These are phyloP conservation scores for Stegastes partitus DNA, from an alignment of 2,113 vertebrate genomes.

Conservation along the genomic window DNA sequence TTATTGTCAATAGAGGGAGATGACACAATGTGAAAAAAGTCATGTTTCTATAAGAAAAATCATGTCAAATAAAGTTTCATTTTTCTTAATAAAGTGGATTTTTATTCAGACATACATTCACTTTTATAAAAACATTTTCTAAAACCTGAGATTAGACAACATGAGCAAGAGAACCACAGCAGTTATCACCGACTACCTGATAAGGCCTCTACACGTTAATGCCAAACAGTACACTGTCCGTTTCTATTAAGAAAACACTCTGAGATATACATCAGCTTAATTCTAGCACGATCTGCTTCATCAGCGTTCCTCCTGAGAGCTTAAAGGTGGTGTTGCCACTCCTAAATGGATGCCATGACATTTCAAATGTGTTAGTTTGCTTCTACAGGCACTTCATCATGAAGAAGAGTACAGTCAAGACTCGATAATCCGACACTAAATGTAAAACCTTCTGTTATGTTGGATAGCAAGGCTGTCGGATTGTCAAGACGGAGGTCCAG, in stretches of 20 bases:
- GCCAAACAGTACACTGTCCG: neutral
- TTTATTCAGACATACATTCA: conserved; percentile 17
- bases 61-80: conserved; percentile 46
- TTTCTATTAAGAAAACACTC: conserved; percentile 30
- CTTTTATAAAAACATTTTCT: neutral
- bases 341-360: conserved; percentile 15
- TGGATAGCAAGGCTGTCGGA: too few species aligned
- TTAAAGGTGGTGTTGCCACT: conserved; percentile 19
- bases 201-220: conserved; percentile 1
- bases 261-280: conserved; percentile 1
- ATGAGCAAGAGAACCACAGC: neutral
- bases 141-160: conserved; percentile 60
- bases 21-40: conserved; percentile 9
- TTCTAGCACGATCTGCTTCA: conserved; percentile 15
- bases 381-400: too few species aligned
- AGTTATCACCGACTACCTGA: neutral
- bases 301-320: conserved; percentile 39
- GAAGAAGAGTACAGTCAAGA: too few species aligned
- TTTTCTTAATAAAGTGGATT: conserved; percentile 19
- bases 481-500: too few species aligned
- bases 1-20: conserved; percentile 23
- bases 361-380: too few species aligned
- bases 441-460: too few species aligned
- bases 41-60: conserved; percentile 35
- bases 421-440: too few species aligned